Conservation (phyloP, 2,888 invertebrate species). For the Aphidoletes aphidimyza region DNA sequence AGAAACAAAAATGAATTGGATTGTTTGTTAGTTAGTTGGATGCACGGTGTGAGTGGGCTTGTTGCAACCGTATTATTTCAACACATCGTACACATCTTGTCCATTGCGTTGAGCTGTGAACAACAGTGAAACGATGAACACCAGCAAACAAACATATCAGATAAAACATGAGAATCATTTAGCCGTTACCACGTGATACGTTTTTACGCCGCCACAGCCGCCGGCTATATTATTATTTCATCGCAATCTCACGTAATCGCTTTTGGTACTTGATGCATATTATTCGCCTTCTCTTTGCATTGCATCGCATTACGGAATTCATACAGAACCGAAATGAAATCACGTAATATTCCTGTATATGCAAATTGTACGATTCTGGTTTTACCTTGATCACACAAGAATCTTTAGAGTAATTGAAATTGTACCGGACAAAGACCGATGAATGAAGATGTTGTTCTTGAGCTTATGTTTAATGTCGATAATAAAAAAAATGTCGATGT, state of each 20-base stretch:
- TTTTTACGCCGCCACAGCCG: constrained; percentile 21
- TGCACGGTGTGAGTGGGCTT: constrained; percentile 7
- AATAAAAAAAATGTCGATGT: too few species aligned
- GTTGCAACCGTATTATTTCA: constrained; percentile 32
- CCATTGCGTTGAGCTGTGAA: background rate
- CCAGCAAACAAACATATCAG: constrained; percentile 45
- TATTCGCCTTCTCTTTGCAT: background rate
- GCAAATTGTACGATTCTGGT: constrained; percentile 5
- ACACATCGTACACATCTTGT: background rate
- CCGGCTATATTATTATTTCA: constrained; percentile 44
- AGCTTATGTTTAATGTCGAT: too few species aligned
- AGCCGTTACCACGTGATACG: constrained; percentile 43
- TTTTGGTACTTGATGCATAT: background rate
- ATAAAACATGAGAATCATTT: constrained; percentile 52
- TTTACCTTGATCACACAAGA: constrained; percentile 29
- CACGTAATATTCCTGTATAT: constrained; percentile 6
- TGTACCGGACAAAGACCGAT: background rate
- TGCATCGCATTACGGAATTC: constrained; percentile 30
- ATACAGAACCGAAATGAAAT: background rate
- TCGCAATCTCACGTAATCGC: constrained; percentile 31
- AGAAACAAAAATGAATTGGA: constrained; percentile 1
- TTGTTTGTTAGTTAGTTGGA: background rate
- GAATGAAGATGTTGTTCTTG: background rate
- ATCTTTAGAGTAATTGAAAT: constrained; percentile 11
- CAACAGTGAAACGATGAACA: background rate